Evolutionary conservation across 1,140 invertebrate genomes (phyloP).

Genomic region (Ceratoteleas bidentatus): DNA sequence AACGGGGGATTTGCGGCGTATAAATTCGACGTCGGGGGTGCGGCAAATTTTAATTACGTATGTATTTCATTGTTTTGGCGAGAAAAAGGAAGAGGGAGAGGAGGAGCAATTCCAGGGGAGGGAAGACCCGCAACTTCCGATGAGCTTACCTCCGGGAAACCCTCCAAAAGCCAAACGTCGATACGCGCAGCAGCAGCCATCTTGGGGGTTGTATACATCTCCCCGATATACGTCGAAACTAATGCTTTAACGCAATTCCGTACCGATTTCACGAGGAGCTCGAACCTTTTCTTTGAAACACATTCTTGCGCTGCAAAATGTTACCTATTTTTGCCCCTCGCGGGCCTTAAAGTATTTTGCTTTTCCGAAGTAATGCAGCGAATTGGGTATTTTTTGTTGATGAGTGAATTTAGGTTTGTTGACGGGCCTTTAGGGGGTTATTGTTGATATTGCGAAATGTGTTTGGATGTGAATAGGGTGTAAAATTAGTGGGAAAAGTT

Average conservation of each 20-base stretch:
- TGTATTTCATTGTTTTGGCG: conserved; percentile 79
- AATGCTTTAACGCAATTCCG: conserved; percentile 74
- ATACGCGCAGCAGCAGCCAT: conserved; percentile 79
- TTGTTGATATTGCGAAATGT: no score
- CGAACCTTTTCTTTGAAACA: conserved; percentile 57
- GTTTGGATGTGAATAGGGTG: no score
- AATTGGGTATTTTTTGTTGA: no score
- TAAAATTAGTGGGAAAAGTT: no score
- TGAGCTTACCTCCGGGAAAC: conserved; percentile 82
- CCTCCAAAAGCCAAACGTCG: conserved; percentile 80
- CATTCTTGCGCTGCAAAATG: conserved; percentile 44
- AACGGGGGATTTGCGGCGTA: conserved; percentile 26
- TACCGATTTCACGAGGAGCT: conserved; percentile 59
- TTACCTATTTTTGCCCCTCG: conserved; percentile 19
- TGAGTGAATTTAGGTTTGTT: no score
- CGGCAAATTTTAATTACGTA: conserved; percentile 78
- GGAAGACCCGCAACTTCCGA: conserved; percentile 81
- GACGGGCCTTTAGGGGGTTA: no score
- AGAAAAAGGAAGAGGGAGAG: conserved; percentile 68
- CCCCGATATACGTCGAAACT: conserved; percentile 68
- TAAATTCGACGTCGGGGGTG: conserved; percentile 61
- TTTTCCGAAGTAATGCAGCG: no score
- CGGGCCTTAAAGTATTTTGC: no score
- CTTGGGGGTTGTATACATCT: conserved; percentile 78
- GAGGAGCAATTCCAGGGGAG: conserved; percentile 75